Evolutionary conservation across 2,113 vertebrate genomes (phyloP), one percentile per base, ranked within the genome.

Genomic region (Malurus melanocephalus): DNA sequence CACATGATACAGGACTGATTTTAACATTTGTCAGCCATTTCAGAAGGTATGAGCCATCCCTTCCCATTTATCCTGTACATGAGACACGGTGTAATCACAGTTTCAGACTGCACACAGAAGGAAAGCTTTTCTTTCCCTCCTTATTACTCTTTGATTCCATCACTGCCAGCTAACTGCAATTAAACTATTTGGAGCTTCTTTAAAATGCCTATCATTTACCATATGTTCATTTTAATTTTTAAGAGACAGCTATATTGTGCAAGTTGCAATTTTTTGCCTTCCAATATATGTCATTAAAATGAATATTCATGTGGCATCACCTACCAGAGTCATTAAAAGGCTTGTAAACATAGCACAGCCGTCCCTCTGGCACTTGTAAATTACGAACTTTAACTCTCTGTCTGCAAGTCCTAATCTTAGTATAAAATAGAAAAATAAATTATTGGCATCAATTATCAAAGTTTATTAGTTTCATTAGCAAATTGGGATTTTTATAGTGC

Each of bases 231-330:
- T 88, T 86, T 95, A 69, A 91, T 83, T 93, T 93, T 95, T 92
- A 91, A 85, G 82, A 94, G 73, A 85, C 65, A 79, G 64, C 32
- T 90, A 85, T 30, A 73, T 40, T 13, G 2, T 35, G 62, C 88
- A 90, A 96, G 94, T 93, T 92, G 83, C 52, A 93, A 85, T 93
- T 92, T 89, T 90, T 85, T 9, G 7, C 71, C 88, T 57, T 92
- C 57, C 65, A 87, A 69, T 64, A 43, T 78, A 57, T 64, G 42
- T 33, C 69, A 93, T 87, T 85, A 85, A 90, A 92, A 92, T 87
- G 83, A 97, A 96, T 96, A 97, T 92, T 96, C 92, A 95, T 91
- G 59, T 16, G 35, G 59, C 73, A 95, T 80, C 43, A 93, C 84
- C 79, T 89, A 92, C 77, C 6, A 10, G 18, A 93, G 73, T 91